A percentile compares a stretch with the other conserved stretches of the same genome.
Evolutionary conservation across 2,888 invertebrate species (phyloP).

Genomic region (Calephelis perditalis): DNA sequence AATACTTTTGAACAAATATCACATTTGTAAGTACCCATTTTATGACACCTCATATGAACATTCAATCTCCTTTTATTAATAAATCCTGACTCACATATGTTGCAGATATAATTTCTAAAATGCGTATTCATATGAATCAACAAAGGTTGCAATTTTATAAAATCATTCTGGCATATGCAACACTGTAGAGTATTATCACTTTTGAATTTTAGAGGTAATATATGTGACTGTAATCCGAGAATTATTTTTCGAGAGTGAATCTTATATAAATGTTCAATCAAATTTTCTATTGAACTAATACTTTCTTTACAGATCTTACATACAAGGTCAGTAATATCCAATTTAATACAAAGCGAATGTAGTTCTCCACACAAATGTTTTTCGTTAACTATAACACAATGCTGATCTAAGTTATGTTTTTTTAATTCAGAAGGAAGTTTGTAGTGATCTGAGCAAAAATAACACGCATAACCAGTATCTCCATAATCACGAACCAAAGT

Average conservation of each 20-base stretch:
- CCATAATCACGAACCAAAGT: conserved; percentile 37
- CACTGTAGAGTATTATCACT: conserved; percentile 42
- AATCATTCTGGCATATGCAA: conserved; percentile 54
- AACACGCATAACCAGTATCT: conserved; percentile 38
- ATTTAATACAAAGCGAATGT: conserved; percentile 30
- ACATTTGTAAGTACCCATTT: conserved; percentile 43
- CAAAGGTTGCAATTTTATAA: conserved; percentile 58
- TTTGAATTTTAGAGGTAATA: conserved; percentile 52
- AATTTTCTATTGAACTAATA: conserved; percentile 34
- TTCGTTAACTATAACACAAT: conserved; percentile 32
- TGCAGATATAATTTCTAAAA: conserved; percentile 63
- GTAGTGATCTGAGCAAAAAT: conserved; percentile 36
- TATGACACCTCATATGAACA: conserved; percentile 35
- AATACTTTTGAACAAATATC: conserved; percentile 43
- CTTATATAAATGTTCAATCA: conserved; percentile 37
- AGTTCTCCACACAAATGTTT: conserved; percentile 26
- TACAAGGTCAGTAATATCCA: conserved; percentile 44
- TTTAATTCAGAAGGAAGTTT: conserved; percentile 37
- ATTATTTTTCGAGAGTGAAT: conserved; percentile 36
- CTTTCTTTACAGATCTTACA: conserved; percentile 41
- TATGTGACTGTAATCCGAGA: conserved; percentile 43
- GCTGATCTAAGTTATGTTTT: conserved; percentile 34
- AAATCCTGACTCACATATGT: conserved; percentile 61
- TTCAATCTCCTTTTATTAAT: conserved; percentile 32
- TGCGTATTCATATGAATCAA: conserved; percentile 68